Base-by-base conservation (phyloP, 2,888 invertebrate genomes). In the Stenotaenia linearis region DNA sequence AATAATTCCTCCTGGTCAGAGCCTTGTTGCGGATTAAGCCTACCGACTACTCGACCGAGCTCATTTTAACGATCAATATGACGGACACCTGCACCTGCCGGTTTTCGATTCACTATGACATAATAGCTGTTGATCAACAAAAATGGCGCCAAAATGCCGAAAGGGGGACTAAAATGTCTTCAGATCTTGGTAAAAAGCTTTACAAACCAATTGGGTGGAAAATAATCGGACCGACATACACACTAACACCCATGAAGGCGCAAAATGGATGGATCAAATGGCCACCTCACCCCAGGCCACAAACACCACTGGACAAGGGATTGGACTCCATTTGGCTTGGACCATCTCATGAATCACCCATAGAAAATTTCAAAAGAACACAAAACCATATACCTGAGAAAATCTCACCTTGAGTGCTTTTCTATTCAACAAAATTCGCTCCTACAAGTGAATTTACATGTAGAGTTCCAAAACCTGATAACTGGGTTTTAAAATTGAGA, bases 211-310 rank as follows among this genome's bases (percentile, higher is more conserved):
- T 69, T 69, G 69, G 69, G 69, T 28, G 69, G 69, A 69, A 69
- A 69, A 69, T 69, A 69, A 69, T 69, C 69, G 69, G 69, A 69
- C 69, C 69, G 69, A 69, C 69, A 28, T 69, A 6, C 25, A 69
- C 69, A 69, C 69, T 69, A 69, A 69, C 69, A 69, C 69, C 69
- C 69, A 69, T 69, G 69, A 69, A 69, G 23, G 69, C 69, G 69
- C 69, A 25, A 69, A 69, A 69, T 69, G 69, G 69, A 69, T 28
- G 69, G 69, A 25, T 69, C 69, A 69, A 69, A 69, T 69, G 69
- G 69, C 69, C 7, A 69, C 25, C 69, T 69, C 69, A 69, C 69
- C 69, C 69, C 69, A 69, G 69, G 69, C 69, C 69, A 69, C 69
- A 69, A 69, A 69, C 69, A 69, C 69, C 69, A 69, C 69, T 69